Evolutionary conservation across 2,888 invertebrate genomes (phyloP).

Genomic region (Falcaria lacertinaria): DNA sequence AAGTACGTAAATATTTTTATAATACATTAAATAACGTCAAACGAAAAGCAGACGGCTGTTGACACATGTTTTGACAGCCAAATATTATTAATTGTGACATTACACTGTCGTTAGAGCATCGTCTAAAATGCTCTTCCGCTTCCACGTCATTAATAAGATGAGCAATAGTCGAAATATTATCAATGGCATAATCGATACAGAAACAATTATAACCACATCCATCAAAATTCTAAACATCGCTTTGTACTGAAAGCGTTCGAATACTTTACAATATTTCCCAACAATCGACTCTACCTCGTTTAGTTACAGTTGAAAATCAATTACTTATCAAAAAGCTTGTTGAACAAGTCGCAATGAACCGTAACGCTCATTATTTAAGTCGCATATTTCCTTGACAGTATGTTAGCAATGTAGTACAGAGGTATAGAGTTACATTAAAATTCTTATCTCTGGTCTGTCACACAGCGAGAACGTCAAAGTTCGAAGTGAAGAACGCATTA

Average conservation of each 20-base stretch:
- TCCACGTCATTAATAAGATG: slow-evolving; percentile 79
- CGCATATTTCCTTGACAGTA: slow-evolving; percentile 29
- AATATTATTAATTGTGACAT: slow-evolving; percentile 78
- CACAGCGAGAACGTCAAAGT: slow-evolving; percentile 77
- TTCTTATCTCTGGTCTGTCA: slow-evolving; percentile 78
- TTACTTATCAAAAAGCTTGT: slow-evolving; percentile 9
- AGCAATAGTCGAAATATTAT: slow-evolving; percentile 78
- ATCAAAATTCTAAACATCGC: slow-evolving; percentile 73
- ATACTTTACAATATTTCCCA: slow-evolving; percentile 27
- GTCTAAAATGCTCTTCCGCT: slow-evolving; percentile 69
- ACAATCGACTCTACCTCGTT: slow-evolving; percentile 32
- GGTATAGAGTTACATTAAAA: slow-evolving; percentile 75
- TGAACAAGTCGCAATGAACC: slow-evolving; percentile 16
- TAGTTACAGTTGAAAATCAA: slow-evolving; percentile 39
- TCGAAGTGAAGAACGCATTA: slow-evolving; percentile 76
- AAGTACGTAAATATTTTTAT: slow-evolving; percentile 5
- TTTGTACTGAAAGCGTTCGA: slow-evolving; percentile 43
- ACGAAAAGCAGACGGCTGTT: slow-evolving; percentile 50
- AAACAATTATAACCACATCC: slow-evolving; percentile 79
- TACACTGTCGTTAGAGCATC: slow-evolving; percentile 66
- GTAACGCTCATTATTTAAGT: slow-evolving; percentile 25
- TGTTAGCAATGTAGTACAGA: slow-evolving; percentile 41
- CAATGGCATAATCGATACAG: slow-evolving; percentile 80
- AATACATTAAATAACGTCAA: slow-evolving; percentile 58
- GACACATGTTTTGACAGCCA: slow-evolving; percentile 77